These are phyloP conservation scores for Sinopyrophorus schimmeli DNA, from an alignment of 2,888 invertebrate genomes.

Conservation along the genomic window DNA sequence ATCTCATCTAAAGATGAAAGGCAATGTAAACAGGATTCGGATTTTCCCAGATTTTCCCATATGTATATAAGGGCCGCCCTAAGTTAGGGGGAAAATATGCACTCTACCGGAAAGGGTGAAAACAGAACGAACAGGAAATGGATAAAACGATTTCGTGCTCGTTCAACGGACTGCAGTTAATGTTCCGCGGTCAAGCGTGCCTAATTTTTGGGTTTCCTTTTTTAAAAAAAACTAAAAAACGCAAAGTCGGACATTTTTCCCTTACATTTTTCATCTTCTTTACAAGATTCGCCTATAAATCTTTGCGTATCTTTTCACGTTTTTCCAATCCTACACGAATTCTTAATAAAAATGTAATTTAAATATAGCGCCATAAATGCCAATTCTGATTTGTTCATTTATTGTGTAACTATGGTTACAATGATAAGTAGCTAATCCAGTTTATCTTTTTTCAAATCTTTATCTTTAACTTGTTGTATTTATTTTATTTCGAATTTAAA, in stretches of 20 bases:
- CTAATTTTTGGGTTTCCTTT: conserved; percentile 31
- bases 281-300: no score
- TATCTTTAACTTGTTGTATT: no score
- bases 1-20: conserved; percentile 9
- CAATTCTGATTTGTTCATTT: no score
- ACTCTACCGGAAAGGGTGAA: conserved; percentile 38
- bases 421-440: no score
- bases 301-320: no score
- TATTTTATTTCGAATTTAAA: no score
- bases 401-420: no score
- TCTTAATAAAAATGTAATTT: no score
- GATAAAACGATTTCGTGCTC: conserved; percentile 34
- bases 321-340: no score
- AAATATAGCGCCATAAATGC: no score
- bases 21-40: conserved; percentile 15
- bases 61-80: conserved; percentile 17
- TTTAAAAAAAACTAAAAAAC: conserved; percentile 25
- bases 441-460: no score
- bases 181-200: conserved; percentile 28
- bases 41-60: conserved; percentile 20
- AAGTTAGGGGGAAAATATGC: conserved; percentile 33
- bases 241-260: conserved; percentile 13
- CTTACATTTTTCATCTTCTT: conserved; percentile 20
- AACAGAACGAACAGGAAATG: conserved; percentile 35
- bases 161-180: conserved; percentile 32